Evolutionary conservation across 2,888 invertebrate genomes (phyloP).

Genomic region (Eupeodes latifasciatus): DNA sequence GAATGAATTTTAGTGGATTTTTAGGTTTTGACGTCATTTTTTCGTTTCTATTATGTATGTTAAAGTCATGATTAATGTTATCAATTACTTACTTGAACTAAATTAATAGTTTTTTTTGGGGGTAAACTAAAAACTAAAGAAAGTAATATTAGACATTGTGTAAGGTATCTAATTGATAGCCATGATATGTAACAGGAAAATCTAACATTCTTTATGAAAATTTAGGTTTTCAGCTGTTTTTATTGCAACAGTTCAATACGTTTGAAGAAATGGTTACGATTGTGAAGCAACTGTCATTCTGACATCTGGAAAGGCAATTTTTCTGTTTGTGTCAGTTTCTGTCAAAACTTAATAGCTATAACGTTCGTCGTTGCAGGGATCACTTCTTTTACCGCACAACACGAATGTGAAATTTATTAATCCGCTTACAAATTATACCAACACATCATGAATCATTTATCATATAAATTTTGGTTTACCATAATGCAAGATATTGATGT

Average conservation of each 20-base stretch:
- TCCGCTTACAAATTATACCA: neutral
- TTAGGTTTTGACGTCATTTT: neutral
- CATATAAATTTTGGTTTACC: neutral
- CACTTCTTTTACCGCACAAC: too few species aligned
- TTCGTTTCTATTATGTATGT: neutral
- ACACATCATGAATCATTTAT: neutral
- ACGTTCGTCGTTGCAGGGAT: too few species aligned
- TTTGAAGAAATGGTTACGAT: too few species aligned
- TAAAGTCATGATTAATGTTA: slow-evolving; percentile 13
- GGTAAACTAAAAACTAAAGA: neutral
- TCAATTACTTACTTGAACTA: slow-evolving; percentile 4
- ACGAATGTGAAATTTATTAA: too few species aligned
- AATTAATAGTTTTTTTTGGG: neutral
- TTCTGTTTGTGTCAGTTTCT: too few species aligned
- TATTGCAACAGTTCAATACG: too few species aligned
- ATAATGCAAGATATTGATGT: neutral
- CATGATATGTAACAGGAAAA: too few species aligned
- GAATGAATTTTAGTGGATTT: slow-evolving; percentile 10
- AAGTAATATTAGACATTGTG: neutral
- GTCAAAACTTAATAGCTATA: too few species aligned
- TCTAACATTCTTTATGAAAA: too few species aligned
- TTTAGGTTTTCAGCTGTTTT: too few species aligned
- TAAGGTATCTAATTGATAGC: neutral
- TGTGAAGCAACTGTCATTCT: too few species aligned
- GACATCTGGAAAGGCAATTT: too few species aligned